These are phyloP conservation scores for Microcebus griseorufus DNA, from an alignment of 2,113 vertebrate genomes.

Conservation along the genomic window DNA sequence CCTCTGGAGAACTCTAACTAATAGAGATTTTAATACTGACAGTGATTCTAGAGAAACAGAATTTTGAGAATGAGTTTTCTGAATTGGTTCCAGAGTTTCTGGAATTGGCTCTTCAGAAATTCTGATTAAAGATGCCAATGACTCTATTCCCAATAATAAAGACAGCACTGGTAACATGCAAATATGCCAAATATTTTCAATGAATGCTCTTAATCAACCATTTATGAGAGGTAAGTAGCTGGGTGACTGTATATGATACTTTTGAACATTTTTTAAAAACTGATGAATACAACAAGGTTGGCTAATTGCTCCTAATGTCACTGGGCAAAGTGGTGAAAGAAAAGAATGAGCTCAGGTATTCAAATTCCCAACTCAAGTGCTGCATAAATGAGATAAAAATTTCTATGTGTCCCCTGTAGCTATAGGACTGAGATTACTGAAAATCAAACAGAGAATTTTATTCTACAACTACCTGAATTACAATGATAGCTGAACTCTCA, in stretches of 20 bases:
- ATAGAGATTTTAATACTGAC: neutral
- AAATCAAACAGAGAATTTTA: neutral
- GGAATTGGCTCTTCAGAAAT: neutral
- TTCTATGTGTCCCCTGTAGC: neutral
- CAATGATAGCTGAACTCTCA: neutral
- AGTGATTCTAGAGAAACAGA: neutral
- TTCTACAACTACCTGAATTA: neutral
- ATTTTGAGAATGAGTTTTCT: neutral
- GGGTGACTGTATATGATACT: neutral
- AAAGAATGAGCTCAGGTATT: neutral
- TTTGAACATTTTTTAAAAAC: neutral
- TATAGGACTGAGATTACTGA: neutral
- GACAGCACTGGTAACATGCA: neutral
- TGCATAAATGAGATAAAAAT: neutral
- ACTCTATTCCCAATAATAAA: neutral
- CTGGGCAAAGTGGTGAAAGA: neutral
- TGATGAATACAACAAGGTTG: neutral
- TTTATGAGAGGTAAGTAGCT: neutral
- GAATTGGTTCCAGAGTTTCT: neutral
- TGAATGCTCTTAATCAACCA: neutral
- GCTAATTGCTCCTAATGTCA: neutral
- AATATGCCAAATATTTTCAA: neutral
- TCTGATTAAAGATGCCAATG: neutral
- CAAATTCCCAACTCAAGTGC: neutral
- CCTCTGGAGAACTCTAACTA: neutral